phyloP scores from a whole-genome alignment of 2,797 vertebrate genomes.

The Helicolenus hilgendorfi region DNA sequence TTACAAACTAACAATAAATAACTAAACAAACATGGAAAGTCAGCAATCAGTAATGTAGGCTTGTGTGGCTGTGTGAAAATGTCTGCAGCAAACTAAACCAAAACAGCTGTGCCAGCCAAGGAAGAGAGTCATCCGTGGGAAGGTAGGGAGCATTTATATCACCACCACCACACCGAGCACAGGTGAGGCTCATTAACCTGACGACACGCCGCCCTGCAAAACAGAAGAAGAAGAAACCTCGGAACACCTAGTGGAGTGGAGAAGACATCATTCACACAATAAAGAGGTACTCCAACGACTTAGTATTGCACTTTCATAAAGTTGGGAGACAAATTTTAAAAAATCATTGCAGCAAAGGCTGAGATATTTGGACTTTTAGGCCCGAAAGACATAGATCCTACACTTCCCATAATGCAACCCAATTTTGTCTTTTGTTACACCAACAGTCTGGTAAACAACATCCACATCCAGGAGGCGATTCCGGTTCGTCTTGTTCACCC shows the following conservation, averaged over 20 bases:
- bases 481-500: background rate
- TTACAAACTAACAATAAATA: no score
- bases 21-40: no score
- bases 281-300: background rate
- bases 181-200: no score
- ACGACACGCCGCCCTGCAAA: no score
- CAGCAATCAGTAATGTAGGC: no score
- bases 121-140: no score
- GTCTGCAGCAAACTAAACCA: no score
- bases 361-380: background rate
- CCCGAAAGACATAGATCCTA: background rate
- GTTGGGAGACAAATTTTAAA: background rate
- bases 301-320: background rate
- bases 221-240: no score
- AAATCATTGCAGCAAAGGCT: background rate
- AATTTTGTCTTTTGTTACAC: background rate
- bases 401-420: background rate
- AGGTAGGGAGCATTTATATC: background rate
- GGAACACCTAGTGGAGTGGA: no score
- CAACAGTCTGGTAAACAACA: background rate
- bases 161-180: no score
- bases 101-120: no score
- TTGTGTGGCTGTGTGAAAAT: no score
- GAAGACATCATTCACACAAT: background rate
- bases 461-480: background rate